Evolutionary conservation across 2,113 vertebrate species (phyloP), one percentile per base, ranked within the genome.

Genomic region (Myrmecobius fasciatus): DNA sequence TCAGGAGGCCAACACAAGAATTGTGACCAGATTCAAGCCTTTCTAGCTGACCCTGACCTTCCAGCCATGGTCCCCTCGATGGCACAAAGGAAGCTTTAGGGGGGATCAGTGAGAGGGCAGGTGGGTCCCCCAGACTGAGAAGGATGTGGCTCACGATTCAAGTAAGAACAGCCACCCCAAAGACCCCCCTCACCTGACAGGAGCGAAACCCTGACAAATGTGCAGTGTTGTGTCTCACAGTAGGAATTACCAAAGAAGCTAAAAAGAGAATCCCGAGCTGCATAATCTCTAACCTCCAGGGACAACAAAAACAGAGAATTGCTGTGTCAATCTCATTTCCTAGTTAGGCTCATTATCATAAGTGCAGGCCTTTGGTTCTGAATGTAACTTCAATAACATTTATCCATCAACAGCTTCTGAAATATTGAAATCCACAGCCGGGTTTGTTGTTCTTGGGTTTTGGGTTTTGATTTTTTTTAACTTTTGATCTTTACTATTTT

Each of bases 221-320:
- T 97, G 97, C 98, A 97, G 98, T 75, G 92, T 97, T 95, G 98
- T 98, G 98, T 98, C 98, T 98, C 98, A 97, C 98, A 98, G 97
- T 94, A 98, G 98, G 98, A 98, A 98, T 98, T 97, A 98, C 98
- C 98, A 98, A 98, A 98, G 98, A 98, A 98, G 98, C 98, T 98
- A 98, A 98, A 98, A 98, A 98, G 98, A 98, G 98, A 98, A 98
- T 97, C 98, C 97, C 36, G 97, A 94, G 0, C 98, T 97, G 98
- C 97, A 98, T 98, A 98, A 98, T 98, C 98, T 98, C 97, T 98
- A 98, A 98, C 98, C 98, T 98, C 98, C 36, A 98, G 98, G 98
- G 98, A 98, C 96, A 97, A 98, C 96, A 97, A 97, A 98, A 98
- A 96, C 98, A 98, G 98, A 98, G 98, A 98, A 98, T 97, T 98